Percentiles rank a stretch among this genome's conserved stretches.
Conservation (phyloP, 1,140 invertebrate genomes). For the Gyrodactylus bullatarudis region DNA sequence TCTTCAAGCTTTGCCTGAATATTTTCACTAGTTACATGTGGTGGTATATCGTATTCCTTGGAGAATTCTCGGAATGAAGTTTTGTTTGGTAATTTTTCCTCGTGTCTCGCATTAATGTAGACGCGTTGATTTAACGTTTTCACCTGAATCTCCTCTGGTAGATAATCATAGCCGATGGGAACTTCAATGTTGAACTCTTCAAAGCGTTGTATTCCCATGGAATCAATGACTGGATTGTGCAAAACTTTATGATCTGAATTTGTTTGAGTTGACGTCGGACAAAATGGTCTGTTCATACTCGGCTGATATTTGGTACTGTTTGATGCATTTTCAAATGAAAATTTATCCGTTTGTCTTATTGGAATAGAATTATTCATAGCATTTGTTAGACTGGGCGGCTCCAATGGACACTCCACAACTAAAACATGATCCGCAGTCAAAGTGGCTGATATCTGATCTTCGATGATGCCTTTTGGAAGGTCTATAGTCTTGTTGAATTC, state of each 20-base stretch:
- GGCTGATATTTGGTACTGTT: too few species aligned
- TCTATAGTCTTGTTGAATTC: background rate
- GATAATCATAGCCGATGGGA: constrained; percentile 5
- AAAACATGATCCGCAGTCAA: background rate
- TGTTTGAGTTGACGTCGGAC: background rate
- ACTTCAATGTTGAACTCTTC: constrained; percentile 6
- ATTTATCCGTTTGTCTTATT: background rate
- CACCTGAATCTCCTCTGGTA: constrained; percentile 5
- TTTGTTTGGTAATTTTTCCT: constrained; percentile 2
- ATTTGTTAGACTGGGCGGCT: background rate
- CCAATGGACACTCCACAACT: background rate
- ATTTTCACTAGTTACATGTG: background rate
- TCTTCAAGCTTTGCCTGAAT: background rate
- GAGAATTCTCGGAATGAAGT: constrained; percentile 8
- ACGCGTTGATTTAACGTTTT: background rate
- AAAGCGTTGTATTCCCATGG: background rate
- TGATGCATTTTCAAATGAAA: background rate
- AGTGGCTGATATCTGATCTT: background rate
- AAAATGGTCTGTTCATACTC: background rate
- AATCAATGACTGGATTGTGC: background rate
- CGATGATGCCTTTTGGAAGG: background rate
- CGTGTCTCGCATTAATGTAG: constrained; percentile 3
- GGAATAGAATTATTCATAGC: background rate
- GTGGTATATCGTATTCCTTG: constrained; percentile 7
- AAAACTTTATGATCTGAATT: background rate